Evolutionary conservation across 2,888 invertebrate genomes (phyloP), one percentile per base, ranked within the genome.

Genomic region (Callyntrura sp.): DNA sequence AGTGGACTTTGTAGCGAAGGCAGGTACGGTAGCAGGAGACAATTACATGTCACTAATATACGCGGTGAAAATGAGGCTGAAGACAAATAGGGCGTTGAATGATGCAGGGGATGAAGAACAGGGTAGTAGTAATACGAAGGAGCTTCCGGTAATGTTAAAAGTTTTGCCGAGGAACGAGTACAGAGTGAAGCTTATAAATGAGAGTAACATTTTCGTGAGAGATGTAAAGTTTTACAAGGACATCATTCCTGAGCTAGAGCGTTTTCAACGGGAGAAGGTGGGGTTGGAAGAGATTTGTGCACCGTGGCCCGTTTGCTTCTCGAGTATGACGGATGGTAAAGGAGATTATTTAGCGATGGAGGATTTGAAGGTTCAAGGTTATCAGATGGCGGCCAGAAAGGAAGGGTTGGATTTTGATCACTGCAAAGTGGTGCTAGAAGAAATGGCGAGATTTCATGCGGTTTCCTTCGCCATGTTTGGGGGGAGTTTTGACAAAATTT

Each of bases 1-100:
- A 8, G 87, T 92, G 9, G 86, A 89, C 43, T 92, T 84, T 35
- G 62, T 89, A 0, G 91, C 88, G 0, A 85, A 88, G 48, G 35
- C 85, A 14, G 93, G 92, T 14, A 90, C 92, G 17, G 79, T 90
- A 48, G 84, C 88, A 0, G 93, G 93, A 1, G 93, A 93, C 85
- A 93, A 93, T 78, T 93, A 92, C 91, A 93, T 93, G 93, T 90
- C 91, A 0, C 91, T 93, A 45, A 92, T 93, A 90, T 93, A 93
- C 81, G 79, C 92, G 0, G 88, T 92, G 9, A 85, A 84, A 9
- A 90, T 93, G 17, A 43, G 86, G n/a, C 62, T 91, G 25, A 91
- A 90, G 48, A 89, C 35, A 35, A 35, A 35, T 35, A 35, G 35
- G 35, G 3, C 35, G 35, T 35, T 35, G 2, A 35, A 35, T 35